Evolutionary conservation across 92 coral and sea anemone genomes (phyloP).

Genomic region (Porites rus): DNA sequence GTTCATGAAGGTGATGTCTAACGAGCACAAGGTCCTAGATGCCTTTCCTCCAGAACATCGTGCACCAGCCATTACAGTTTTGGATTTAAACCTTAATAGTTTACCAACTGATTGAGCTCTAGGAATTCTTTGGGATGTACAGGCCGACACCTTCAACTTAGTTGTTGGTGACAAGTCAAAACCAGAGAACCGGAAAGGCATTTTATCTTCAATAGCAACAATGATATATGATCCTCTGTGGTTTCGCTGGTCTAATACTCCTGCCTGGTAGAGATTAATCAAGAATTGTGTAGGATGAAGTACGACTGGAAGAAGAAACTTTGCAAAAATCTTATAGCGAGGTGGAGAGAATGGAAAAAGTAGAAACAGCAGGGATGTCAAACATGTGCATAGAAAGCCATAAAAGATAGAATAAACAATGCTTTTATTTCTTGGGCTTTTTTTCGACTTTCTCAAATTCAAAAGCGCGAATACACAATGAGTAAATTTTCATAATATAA

Average conservation of each 20-base stretch:
- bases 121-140: constrained; percentile 58
- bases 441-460: no score
- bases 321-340: constrained; percentile 28
- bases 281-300: constrained; percentile 62
- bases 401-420: no score
- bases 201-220: constrained; percentile 55
- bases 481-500: no score
- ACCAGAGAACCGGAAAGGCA: constrained; percentile 60
- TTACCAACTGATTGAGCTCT: constrained; percentile 52
- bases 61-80: constrained; percentile 58
- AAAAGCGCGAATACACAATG: no score
- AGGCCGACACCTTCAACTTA: constrained; percentile 61
- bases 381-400: no score
- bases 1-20: constrained; percentile 67
- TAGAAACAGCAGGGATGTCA: no score
- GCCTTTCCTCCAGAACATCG: constrained; percentile 64
- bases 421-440: no score
- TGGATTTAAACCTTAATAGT: constrained; percentile 46
- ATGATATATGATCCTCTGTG: constrained; percentile 60
- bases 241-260: constrained; percentile 56
- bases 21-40: constrained; percentile 57
- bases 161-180: constrained; percentile 52
- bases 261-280: constrained; percentile 65
- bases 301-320: constrained; percentile 57
- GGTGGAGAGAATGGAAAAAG: constrained; percentile 58